Evolutionary conservation across 2,797 vertebrate species (phyloP).

Genomic region (Triplophysa yarkandensis): DNA sequence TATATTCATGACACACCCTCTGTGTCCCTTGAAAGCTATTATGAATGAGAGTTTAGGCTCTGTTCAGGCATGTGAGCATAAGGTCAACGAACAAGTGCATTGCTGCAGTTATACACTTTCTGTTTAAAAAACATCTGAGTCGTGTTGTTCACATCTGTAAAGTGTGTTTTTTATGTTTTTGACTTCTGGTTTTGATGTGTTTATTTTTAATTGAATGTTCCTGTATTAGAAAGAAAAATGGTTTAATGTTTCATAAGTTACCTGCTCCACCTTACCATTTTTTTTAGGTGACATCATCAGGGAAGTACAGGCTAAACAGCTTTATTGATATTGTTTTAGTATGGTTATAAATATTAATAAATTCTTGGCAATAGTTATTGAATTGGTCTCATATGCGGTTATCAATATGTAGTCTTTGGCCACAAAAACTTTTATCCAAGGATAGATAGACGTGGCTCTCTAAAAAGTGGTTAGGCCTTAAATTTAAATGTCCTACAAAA

Average conservation of each 20-base stretch:
- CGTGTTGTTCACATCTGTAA: not conserved
- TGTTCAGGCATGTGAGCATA: constrained; percentile 10
- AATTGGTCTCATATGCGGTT: not conserved
- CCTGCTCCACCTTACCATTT: no score
- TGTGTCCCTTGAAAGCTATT: not conserved
- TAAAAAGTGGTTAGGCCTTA: no score
- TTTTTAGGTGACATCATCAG: no score
- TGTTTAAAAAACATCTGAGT: not conserved
- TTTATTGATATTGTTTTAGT: no score
- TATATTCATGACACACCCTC: constrained; percentile 5
- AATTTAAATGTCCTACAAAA: no score
- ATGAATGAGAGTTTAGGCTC: not conserved
- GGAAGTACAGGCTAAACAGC: no score
- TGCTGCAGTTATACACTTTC: not conserved
- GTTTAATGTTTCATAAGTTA: no score
- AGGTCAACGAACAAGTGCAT: constrained; percentile 13
- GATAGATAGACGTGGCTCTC: not conserved
- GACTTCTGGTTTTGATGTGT: no score
- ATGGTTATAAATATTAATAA: not conserved
- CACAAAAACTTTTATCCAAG: not conserved
- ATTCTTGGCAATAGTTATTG: not conserved
- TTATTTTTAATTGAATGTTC: no score
- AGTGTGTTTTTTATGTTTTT: not conserved
- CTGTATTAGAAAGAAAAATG: no score
- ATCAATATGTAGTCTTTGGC: not conserved